phyloP scores from a whole-genome alignment of 2,797 vertebrate species.

The Eurystomus glaucurus region DNA sequence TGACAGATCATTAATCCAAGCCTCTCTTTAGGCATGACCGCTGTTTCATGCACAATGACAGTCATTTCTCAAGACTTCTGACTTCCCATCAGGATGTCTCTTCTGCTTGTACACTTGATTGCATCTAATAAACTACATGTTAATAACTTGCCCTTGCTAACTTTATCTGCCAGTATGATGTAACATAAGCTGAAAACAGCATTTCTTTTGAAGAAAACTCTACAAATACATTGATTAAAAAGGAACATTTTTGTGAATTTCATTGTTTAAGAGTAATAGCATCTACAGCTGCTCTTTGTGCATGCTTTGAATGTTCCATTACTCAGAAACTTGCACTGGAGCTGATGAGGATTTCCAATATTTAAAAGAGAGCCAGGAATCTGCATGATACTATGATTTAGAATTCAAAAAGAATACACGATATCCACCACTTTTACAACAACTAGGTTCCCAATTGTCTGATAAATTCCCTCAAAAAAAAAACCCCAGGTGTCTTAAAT shows the following conservation, averaged over 20 bases:
- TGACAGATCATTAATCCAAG: slow-evolving; percentile 70
- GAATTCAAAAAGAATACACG: not conserved
- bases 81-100: slow-evolving; percentile 30
- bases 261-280: not conserved
- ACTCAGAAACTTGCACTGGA: not conserved
- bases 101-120: slow-evolving; percentile 48
- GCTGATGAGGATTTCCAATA: not conserved
- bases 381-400: not conserved
- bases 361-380: not conserved
- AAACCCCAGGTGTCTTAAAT: accelerated
- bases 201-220: slow-evolving; percentile 21
- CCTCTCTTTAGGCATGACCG: slow-evolving; percentile 23
- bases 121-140: slow-evolving; percentile 27
- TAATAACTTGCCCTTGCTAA: slow-evolving; percentile 26
- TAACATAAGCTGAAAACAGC: slow-evolving; percentile 12
- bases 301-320: not conserved
- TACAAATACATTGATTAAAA: not conserved
- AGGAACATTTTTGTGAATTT: not conserved
- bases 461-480: not conserved
- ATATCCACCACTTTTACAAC: not conserved
- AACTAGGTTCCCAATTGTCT: not conserved
- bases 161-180: not conserved
- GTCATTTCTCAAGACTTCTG: slow-evolving; percentile 68
- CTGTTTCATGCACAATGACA: slow-evolving; percentile 17
- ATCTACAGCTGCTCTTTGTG: not conserved